Evolutionary conservation across 2,113 vertebrate species (phyloP), one percentile per base, ranked within the genome.

Genomic region (Saccopteryx bilineata): DNA sequence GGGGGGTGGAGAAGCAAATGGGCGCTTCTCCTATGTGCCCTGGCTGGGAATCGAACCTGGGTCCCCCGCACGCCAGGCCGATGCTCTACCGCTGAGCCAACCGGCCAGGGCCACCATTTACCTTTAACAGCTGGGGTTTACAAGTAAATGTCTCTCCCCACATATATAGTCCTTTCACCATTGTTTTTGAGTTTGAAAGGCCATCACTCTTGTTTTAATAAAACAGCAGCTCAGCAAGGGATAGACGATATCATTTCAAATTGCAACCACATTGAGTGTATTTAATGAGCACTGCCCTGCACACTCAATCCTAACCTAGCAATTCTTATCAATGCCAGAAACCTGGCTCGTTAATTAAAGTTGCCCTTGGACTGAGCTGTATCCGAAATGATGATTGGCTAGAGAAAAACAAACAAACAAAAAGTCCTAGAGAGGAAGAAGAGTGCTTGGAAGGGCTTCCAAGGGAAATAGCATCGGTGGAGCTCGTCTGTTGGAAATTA

Each of bases 321-420:
- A 87, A 79, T 88, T 95, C 96, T 97, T 98, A 97, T 98, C 94
- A 96, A 87, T 1, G 11, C 58, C 84, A 88, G 91, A 96, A 98
- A 96, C 94, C 96, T 97, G 96, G 72, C 95, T 96, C 76, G 93
- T 96, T 97, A 98, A 98, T 98, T 97, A 97, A 97, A 96, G 66
- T 84, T 95, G 88, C 74, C 75, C 96, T 98, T 90, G 81, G 68
- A 97, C 74, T 96, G 95, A 90, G 95, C 89, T 83, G 78, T 85
- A 90, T 96, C 79, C 81, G 48, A 90, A 91, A 96, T 92, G 89
- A 87, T 71, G 76, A 94, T 60, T 96, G 91, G 66, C 80, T 95
- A 21, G 68, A 92, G 66, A 61, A 79, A 95, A 95, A 81, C 39
- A 94, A 58, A 81, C 19, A 48, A 81, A 28, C n/a, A 84, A 80